Percentiles rank a stretch among this genome's conserved stretches.
Evolutionary conservation across 2,888 invertebrate genomes (phyloP).

Genomic region (Pandemis corylana): DNA sequence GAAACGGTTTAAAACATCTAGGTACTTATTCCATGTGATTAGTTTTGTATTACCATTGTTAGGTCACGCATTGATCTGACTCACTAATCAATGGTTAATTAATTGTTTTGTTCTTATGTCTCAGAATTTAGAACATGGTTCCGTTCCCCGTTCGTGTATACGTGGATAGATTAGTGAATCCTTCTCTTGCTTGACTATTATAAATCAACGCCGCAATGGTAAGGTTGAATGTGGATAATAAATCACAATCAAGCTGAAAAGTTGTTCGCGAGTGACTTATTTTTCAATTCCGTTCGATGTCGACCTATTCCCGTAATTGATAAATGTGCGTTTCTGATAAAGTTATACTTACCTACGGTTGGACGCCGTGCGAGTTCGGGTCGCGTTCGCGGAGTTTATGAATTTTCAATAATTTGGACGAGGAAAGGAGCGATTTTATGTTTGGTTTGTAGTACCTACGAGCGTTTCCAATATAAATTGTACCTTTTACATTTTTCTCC

Average conservation of each 20-base stretch:
- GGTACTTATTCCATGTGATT: no score
- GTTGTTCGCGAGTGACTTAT: constrained; percentile 64
- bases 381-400: background rate
- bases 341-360: constrained; percentile 41
- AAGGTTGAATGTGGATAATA: constrained; percentile 52
- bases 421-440: background rate
- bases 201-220: constrained; percentile 36
- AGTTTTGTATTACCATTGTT: no score
- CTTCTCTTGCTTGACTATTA: constrained; percentile 27
- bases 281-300: constrained; percentile 63
- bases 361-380: constrained; percentile 12
- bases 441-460: background rate
- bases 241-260: constrained; percentile 63
- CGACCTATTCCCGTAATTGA: constrained; percentile 51
- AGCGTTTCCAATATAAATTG: no score
- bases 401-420: constrained; percentile 11
- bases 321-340: constrained; percentile 60
- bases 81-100: no score
- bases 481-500: no score
- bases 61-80: no score
- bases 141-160: background rate
- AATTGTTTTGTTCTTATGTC: no score
- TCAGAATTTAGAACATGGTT: no score
- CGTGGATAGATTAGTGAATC: constrained; percentile 15
- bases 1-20: no score